Evolutionary conservation across 1,140 invertebrate genomes (phyloP).

Genomic region (Teleogryllus occipitalis): DNA sequence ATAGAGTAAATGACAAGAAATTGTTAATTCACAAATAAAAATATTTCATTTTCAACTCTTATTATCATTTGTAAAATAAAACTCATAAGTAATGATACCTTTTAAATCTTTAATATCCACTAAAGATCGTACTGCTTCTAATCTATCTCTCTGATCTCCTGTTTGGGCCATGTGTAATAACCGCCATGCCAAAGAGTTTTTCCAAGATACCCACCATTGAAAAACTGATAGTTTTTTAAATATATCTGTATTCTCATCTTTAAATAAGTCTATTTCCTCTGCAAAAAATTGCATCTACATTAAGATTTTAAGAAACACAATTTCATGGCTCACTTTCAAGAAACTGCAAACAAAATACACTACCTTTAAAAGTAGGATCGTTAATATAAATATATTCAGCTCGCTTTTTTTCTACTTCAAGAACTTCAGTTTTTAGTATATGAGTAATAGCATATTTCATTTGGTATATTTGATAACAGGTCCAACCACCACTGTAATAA

Average conservation of each 20-base stretch:
- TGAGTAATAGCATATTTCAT: conserved; percentile 10
- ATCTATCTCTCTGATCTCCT: conserved; percentile 29
- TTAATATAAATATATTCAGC: conserved; percentile 40
- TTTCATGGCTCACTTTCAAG: too few species aligned
- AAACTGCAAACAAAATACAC: too few species aligned
- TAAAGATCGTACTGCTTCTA: conserved; percentile 33
- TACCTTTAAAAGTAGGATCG: conserved; percentile 29
- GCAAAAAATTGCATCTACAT: neutral
- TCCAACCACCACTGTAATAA: conserved; percentile 12
- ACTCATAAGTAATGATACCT: conserved; percentile 28
- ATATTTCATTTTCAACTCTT: neutral
- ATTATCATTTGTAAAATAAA: neutral
- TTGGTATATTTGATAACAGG: conserved; percentile 12
- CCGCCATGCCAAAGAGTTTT: conserved; percentile 30
- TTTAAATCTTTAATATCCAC: conserved; percentile 34
- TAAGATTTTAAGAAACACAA: neutral
- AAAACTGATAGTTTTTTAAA: conserved; percentile 25
- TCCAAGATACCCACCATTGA: conserved; percentile 34
- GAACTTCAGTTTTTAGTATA: conserved; percentile 28
- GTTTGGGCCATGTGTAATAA: conserved; percentile 33
- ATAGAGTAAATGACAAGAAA: neutral
- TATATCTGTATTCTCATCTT: conserved; percentile 27
- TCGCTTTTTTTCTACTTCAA: conserved; percentile 33
- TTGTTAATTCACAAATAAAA: neutral
- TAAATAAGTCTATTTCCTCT: conserved; percentile 15